phyloP scores from a whole-genome alignment of 2,113 vertebrate genomes.

The Microtus montanus region DNA sequence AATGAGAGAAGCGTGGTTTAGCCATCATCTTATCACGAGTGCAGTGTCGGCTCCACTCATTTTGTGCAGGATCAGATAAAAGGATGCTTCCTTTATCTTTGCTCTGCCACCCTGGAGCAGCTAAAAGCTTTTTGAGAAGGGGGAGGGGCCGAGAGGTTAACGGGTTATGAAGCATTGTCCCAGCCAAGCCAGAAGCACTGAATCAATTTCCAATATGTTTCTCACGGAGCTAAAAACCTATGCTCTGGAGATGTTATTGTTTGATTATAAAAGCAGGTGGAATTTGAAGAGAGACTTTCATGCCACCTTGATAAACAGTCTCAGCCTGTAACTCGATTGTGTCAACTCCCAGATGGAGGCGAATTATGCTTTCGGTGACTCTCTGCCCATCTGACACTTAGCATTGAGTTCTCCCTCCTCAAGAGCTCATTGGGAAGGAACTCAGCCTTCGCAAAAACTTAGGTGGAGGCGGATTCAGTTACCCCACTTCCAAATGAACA shows the following conservation, averaged over 20 bases:
- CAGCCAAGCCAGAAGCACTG: conserved; percentile 50
- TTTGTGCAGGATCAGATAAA: conserved; percentile 83
- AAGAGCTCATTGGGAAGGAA: conserved; percentile 19
- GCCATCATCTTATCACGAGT: conserved; percentile 78
- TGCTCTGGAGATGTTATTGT: conserved; percentile 81
- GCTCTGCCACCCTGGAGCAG: conserved; percentile 58
- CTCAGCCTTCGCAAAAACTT: neutral
- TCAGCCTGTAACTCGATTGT: conserved; percentile 64
- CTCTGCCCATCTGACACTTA: conserved; percentile 58
- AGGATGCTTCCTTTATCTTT: conserved; percentile 80
- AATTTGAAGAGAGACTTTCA: conserved; percentile 69
- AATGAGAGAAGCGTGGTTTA: conserved; percentile 81
- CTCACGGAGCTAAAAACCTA: conserved; percentile 63
- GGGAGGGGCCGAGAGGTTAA: conserved; percentile 42
- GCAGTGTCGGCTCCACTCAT: conserved; percentile 69
- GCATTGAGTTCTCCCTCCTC: neutral
- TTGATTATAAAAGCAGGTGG: conserved; percentile 77
- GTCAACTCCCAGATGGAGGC: conserved; percentile 53
- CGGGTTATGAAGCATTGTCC: conserved; percentile 75
- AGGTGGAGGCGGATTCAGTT: rapidly evolving
- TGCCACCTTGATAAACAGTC: conserved; percentile 62
- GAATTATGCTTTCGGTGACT: conserved; percentile 53
- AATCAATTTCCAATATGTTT: conserved; percentile 80
- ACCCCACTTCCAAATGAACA: conserved; percentile 1
- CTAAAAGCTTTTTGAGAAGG: conserved; percentile 71